phyloP scores from a whole-genome alignment of 2,797 vertebrate species.

The Podarcis siculus region DNA sequence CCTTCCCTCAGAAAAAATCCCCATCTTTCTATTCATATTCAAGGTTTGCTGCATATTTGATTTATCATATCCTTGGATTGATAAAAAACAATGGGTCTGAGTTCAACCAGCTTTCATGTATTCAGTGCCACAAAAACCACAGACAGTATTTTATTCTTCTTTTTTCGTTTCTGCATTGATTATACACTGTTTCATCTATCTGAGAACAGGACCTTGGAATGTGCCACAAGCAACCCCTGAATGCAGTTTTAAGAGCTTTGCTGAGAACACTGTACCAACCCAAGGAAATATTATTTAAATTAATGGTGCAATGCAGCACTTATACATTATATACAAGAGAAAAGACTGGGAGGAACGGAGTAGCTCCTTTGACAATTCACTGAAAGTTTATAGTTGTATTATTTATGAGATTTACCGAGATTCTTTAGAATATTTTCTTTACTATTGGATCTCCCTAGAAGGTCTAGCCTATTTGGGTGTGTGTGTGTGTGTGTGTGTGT shows the following conservation, averaged over 20 bases:
- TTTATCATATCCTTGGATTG: background rate
- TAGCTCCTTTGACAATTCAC: conserved; percentile 3
- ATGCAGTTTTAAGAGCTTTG: background rate
- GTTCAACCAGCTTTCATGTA: background rate
- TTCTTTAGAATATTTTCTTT: conserved; percentile 6
- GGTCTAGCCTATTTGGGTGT: conserved; percentile 7
- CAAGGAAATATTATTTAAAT: background rate
- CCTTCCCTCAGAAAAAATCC: background rate
- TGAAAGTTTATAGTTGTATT: conserved; percentile 36
- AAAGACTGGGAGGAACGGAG: conserved; percentile 21
- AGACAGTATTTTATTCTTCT: background rate
- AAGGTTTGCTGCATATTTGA: background rate
- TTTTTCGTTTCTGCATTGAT: background rate
- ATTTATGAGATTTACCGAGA: conserved; percentile 34
- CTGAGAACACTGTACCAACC: background rate
- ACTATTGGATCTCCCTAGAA: background rate
- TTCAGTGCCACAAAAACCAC: background rate
- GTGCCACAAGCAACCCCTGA: background rate
- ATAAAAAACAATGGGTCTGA: background rate
- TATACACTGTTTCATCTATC: conserved; percentile 7
- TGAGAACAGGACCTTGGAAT: background rate
- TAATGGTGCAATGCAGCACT: conserved; percentile 7
- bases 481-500: background rate
- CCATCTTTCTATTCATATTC: background rate
- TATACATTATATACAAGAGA: conserved; percentile 1